Conservation (phyloP, 2,113 vertebrate genomes). For the Petromus typicus region DNA sequence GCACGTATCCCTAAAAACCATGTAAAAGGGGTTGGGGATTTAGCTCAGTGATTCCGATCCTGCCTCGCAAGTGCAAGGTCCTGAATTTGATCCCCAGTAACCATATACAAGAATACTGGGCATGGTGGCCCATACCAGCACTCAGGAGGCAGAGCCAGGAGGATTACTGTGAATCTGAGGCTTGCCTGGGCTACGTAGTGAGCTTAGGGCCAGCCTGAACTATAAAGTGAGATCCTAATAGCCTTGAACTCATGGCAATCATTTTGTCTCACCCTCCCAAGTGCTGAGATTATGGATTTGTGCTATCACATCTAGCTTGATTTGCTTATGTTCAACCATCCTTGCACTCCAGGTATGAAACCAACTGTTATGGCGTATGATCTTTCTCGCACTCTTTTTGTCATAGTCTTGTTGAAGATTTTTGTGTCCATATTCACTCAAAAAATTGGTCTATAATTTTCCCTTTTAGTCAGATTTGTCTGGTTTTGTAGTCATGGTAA, state of each 20-base stretch:
- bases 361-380: not conserved
- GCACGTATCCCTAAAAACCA: not conserved
- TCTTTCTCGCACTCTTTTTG: not conserved
- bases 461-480: not conserved
- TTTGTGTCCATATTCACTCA: not conserved
- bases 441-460: not conserved
- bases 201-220: no score
- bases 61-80: no score
- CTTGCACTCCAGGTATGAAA: not conserved
- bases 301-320: not conserved
- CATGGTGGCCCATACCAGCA: no score
- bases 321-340: not conserved
- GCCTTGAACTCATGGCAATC: not conserved
- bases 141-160: no score
- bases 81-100: no score
- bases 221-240: no score
- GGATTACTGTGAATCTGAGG: no score
- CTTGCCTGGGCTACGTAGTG: no score
- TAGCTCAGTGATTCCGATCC: no score
- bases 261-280: not conserved
- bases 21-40: not conserved
- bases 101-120: no score
- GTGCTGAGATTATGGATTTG: not conserved
- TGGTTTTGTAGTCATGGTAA: not conserved
- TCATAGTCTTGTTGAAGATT: not conserved